Evolutionary conservation across 92 coral and sea anemone genomes (phyloP), one percentile per base, ranked within the genome.

Genomic region (Porites divaricata): DNA sequence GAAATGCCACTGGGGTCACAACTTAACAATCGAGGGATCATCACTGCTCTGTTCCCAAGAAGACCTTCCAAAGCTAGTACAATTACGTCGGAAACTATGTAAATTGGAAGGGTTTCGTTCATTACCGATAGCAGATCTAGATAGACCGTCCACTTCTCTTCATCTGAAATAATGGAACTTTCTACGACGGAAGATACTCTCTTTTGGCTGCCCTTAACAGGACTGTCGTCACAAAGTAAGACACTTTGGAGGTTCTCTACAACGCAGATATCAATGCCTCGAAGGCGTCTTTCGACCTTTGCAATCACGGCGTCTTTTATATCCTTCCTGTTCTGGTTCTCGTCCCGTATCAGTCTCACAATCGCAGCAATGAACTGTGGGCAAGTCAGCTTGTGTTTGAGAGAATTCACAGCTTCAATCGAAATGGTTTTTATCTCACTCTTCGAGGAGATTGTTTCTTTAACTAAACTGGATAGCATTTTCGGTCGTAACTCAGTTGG

Each of bases 331-430:
- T 67, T 45, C 20, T 57, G 51, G 61, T 84, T 89, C 56, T 50
- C 92, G 73, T 93, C 90, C 22, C 85, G 88, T 45, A 93, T 80
- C 49, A 90, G 63, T 20, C 96, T 89, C 14, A 88, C 72, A 52
- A 93, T 16, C 28, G 92, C 92, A 14, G 50, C 65, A 63, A 50
- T 63, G 66, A 93, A 90, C 70, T 90, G 85, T 61, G 26, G 8
- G 1, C 90, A 80, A 0, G 71, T 76, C 56, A 93, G 76, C 25
- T 81, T 28, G 8, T 63, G 77, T 16, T 62, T 68, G 15, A 93
- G 87, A 11, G 56, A 23, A 10, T 52, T 20, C 8, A 50, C 23
- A 41, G 91, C 87, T 57, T 54, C 49, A 12, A 56, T 9, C 0
- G 12, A 14, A 12, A 15, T 45, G 0, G 71, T 56, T 10, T 17